These are phyloP conservation scores for Polietes domitor DNA, from an alignment of 2,888 invertebrate genomes.

Conservation along the genomic window DNA sequence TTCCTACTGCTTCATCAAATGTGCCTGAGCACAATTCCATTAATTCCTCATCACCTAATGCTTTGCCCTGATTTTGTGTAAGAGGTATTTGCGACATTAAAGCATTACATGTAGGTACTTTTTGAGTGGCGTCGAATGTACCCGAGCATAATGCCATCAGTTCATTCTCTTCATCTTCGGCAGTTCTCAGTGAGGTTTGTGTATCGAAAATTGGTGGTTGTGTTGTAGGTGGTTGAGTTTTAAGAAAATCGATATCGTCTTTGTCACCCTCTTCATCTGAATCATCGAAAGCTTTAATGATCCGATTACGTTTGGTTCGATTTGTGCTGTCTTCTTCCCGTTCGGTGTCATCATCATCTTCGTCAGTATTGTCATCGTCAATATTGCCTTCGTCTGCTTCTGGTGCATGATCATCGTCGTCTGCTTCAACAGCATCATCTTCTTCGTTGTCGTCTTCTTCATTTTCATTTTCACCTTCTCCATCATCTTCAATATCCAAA, in stretches of 20 bases:
- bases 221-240: slow-evolving; percentile 69
- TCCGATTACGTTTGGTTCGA: slow-evolving; percentile 74
- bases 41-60: slow-evolving; percentile 80
- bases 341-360: slow-evolving; percentile 66
- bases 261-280: slow-evolving; percentile 73
- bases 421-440: slow-evolving; percentile 76
- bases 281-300: slow-evolving; percentile 76
- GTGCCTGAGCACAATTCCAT: slow-evolving; percentile 84
- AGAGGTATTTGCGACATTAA: slow-evolving; percentile 77
- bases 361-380: slow-evolving; percentile 66
- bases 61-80: slow-evolving; percentile 71
- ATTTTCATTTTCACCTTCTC: slow-evolving; percentile 82
- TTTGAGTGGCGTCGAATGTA: slow-evolving; percentile 81
- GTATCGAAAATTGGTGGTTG: slow-evolving; percentile 70
- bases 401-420: slow-evolving; percentile 81
- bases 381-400: slow-evolving; percentile 76
- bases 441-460: slow-evolving; percentile 80
- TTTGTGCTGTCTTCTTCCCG: slow-evolving; percentile 70
- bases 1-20: slow-evolving; percentile 76
- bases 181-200: slow-evolving; percentile 68
- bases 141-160: slow-evolving; percentile 83
- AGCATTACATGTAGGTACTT: slow-evolving; percentile 54
- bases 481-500: slow-evolving; percentile 46
- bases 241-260: slow-evolving; percentile 73
- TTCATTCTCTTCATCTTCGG: slow-evolving; percentile 80